Evolutionary conservation across 2,797 vertebrate genomes (phyloP).

Genomic region (Bradypodion ventrale): DNA sequence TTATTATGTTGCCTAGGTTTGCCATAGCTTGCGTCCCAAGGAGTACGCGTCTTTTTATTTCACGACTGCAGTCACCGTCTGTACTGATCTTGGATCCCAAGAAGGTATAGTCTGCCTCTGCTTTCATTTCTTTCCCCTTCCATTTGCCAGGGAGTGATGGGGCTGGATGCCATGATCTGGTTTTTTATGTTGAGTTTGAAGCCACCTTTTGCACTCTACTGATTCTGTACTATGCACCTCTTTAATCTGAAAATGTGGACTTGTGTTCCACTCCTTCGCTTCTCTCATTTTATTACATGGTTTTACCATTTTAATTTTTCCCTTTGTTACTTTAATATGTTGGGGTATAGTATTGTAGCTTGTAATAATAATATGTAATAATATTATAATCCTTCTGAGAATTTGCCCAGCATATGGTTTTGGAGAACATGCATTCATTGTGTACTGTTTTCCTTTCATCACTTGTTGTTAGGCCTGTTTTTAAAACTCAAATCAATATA

Average conservation of each 20-base stretch:
- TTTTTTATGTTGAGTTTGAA: too few species aligned
- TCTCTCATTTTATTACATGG: slow-evolving; percentile 18
- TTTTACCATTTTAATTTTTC: slow-evolving; percentile 7
- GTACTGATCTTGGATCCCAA: too few species aligned
- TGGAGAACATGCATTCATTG: slow-evolving; percentile 9
- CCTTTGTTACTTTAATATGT: slow-evolving; percentile 15
- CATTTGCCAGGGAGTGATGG: too few species aligned
- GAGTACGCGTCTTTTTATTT: too few species aligned
- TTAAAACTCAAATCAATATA: slow-evolving; percentile 9
- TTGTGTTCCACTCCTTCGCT: neutral
- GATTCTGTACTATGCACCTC: neutral
- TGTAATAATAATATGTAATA: slow-evolving; percentile 35
- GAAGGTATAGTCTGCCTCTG: too few species aligned
- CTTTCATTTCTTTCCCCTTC: too few species aligned
- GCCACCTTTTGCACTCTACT: too few species aligned
- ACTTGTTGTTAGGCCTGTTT: slow-evolving; percentile 9
- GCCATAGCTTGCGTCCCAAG: too few species aligned
- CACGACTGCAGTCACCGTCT: too few species aligned
- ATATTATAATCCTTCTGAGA: slow-evolving; percentile 31
- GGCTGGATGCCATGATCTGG: too few species aligned
- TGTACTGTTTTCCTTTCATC: slow-evolving; percentile 8
- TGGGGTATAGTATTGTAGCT: slow-evolving; percentile 13
- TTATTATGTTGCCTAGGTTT: too few species aligned
- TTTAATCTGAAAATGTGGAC: neutral
- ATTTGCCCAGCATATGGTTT: slow-evolving; percentile 12